Evolutionary conservation across 2,113 vertebrate species (phyloP), one percentile per base, ranked within the genome.

Genomic region (Miniopterus natalensis): DNA sequence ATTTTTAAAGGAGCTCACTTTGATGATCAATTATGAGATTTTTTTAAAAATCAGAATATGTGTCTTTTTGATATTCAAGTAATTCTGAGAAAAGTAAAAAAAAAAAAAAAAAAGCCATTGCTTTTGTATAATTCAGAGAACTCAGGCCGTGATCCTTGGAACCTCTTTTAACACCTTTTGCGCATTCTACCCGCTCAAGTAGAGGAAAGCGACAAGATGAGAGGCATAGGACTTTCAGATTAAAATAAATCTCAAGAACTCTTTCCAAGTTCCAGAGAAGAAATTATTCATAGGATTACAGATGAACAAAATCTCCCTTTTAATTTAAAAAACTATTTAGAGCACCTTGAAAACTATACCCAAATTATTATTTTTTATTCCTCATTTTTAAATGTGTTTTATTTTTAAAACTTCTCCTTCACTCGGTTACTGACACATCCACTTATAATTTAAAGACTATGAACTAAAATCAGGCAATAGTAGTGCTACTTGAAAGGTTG

Each of bases 401-500:
- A 66, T 88, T 97, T 96, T 29, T 61, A 90, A 96, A 75, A 47
- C 66, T 66, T 77, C 40, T 96, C 47, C 49, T 97, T 84, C 88
- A 95, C 89, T 95, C 91, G 84, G 94, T 96, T 95, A 94, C 94
- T 55, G 79, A 96, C 95, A 95, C 79, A 96, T 9, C 53, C 78
- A 75, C 36, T 96, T 89, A 66, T 42, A 17, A 93, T 94, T 84
- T 70, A 73, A 95, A 96, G 51, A 92, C 87, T 55, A 81, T n/a
- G 94, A 59, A 65, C 53, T 92, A 96, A 81, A 90, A 95, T 87
- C 45, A 97, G 61, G 92, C 90, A 97, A 95, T 27, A 96, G 42
- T 29, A 9, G n/a, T 92, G 65, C 78, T 90, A 93, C 84, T 66
- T 68, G 66, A 96, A 80, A 97, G 63, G 87, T 70, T 53, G 63